A percentile compares a stretch with the other conserved stretches of the same genome.
These are phyloP conservation scores for Mercenaria mercenaria DNA, from an alignment of 1,140 invertebrate genomes.

Conservation along the genomic window DNA sequence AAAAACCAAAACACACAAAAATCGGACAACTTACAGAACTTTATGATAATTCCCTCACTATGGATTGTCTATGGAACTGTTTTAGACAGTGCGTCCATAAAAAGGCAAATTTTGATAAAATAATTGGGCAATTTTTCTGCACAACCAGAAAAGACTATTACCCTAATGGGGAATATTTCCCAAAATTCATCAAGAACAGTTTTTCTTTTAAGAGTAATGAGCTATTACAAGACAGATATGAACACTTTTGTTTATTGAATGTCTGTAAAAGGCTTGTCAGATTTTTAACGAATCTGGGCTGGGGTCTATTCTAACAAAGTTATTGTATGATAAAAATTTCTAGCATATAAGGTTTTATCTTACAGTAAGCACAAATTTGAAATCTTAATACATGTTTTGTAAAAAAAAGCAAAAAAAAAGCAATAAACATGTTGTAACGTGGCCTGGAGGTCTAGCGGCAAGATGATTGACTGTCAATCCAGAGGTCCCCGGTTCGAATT, in stretches of 20 bases:
- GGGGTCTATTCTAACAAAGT: no score
- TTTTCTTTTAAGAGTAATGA: neutral
- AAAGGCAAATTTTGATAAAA: neutral
- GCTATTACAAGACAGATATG: neutral
- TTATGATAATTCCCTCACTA: neutral
- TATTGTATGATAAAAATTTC: no score
- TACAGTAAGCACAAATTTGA: no score
- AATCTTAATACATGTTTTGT: no score
- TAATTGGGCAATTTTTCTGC: constrained; percentile 23
- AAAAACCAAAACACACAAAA: no score
- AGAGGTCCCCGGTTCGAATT: no score
- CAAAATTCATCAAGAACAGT: neutral
- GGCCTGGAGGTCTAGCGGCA: no score
- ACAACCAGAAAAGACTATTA: neutral
- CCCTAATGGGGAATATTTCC: neutral
- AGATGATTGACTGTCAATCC: no score
- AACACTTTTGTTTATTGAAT: neutral
- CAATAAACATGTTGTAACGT: no score
- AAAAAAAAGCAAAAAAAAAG: no score
- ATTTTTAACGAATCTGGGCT: no score
- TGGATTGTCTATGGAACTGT: neutral
- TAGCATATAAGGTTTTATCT: no score
- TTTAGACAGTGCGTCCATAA: neutral
- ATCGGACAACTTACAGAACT: neutral
- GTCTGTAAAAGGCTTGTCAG: neutral